phyloP scores from a whole-genome alignment of 2,888 invertebrate genomes.

The Monochamus alternatus region DNA sequence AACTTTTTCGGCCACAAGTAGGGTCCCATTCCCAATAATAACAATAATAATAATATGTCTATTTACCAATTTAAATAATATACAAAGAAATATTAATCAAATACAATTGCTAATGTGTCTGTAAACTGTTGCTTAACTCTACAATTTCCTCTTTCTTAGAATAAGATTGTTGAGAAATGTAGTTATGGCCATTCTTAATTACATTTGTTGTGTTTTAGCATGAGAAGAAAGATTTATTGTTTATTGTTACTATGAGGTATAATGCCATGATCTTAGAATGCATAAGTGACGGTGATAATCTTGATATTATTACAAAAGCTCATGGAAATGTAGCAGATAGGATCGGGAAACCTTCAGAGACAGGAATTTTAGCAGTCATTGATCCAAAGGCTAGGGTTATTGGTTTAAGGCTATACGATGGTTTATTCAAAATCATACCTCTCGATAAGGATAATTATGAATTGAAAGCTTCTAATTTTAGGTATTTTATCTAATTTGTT shows the following conservation, averaged over 20 bases:
- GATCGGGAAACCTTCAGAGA: slow-evolving; percentile 95
- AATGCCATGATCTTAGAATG: slow-evolving; percentile 99
- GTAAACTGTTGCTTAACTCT: too few species aligned
- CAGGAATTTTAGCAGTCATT: slow-evolving; percentile 95
- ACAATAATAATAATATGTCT: too few species aligned
- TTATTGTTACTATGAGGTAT: slow-evolving; percentile 93
- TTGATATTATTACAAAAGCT: slow-evolving; percentile 95
- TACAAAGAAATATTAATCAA: too few species aligned
- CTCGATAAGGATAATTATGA: slow-evolving; percentile 95
- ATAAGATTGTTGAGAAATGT: too few species aligned
- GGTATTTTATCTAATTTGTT: slow-evolving; percentile 68
- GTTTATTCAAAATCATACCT: slow-evolving; percentile 97
- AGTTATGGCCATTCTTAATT: neutral
- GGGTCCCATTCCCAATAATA: slow-evolving; percentile 51
- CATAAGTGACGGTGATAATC: slow-evolving; percentile 80
- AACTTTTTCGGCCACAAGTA: slow-evolving; percentile 93
- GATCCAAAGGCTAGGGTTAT: slow-evolving; percentile 97
- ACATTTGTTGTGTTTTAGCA: slow-evolving; percentile 75
- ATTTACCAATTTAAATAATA: too few species aligned
- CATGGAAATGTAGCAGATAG: slow-evolving; percentile 97
- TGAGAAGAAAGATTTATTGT: slow-evolving; percentile 92
- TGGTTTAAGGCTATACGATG: slow-evolving; percentile 95
- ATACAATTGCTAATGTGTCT: too few species aligned
- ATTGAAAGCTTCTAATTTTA: slow-evolving; percentile 89
- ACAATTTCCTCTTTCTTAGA: too few species aligned